Percentiles rank a stretch among this genome's conserved stretches.
phyloP scores from a whole-genome alignment of 2,888 invertebrate species.

The Aspidiotus destructor region DNA sequence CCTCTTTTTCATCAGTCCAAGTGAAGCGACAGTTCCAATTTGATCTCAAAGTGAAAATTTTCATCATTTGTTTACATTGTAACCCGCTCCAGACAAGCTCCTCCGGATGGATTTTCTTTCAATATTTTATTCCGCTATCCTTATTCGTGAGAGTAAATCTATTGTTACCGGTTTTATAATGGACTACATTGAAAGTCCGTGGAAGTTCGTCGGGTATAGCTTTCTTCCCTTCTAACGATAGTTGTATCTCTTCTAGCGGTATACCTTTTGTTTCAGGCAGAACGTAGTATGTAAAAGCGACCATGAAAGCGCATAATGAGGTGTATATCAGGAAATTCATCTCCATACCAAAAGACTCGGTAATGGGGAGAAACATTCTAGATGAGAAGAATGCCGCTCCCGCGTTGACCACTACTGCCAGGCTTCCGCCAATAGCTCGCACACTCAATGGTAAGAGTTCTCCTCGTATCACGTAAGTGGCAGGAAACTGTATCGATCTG shows the following conservation, averaged over 20 bases:
- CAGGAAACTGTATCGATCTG: background rate
- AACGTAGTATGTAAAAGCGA: conserved; percentile 4
- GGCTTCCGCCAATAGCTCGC: conserved; percentile 7
- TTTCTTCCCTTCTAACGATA: background rate
- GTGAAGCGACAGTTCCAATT: no score
- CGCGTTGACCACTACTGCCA: conserved; percentile 1
- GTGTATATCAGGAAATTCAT: conserved; percentile 14
- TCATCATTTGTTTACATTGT: no score
- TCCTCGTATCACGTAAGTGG: background rate
- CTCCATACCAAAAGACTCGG: conserved; percentile 12
- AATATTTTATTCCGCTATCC: no score
- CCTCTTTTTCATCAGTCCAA: no score
- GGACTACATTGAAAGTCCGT: no score
- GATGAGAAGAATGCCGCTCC: background rate
- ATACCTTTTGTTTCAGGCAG: conserved; percentile 21
- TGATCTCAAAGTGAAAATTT: no score
- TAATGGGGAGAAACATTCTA: conserved; percentile 6
- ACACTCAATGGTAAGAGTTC: conserved; percentile 21
- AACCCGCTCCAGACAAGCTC: no score
- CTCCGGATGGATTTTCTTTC: no score
- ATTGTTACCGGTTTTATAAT: no score
- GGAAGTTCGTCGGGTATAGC: background rate
- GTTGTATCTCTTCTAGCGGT: conserved; percentile 21
- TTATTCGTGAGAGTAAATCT: no score
- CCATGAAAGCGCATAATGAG: background rate